phyloP scores from a whole-genome alignment of 2,797 vertebrate genomes.

The Fratercula arctica region DNA sequence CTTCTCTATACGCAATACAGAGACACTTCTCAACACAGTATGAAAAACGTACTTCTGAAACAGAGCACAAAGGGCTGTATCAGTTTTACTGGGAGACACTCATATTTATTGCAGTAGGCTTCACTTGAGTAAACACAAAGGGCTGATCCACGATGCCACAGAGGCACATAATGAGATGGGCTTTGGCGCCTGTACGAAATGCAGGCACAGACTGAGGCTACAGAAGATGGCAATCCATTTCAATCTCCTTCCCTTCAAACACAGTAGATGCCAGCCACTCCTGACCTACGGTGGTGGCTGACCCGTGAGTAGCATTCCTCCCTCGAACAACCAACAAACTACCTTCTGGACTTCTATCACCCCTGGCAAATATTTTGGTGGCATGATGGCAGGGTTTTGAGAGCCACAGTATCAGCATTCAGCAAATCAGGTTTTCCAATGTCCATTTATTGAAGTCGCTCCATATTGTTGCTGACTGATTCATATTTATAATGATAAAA shows the following conservation, averaged over 20 bases:
- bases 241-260: not conserved
- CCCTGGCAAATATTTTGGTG: not conserved
- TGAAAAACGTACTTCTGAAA: not conserved
- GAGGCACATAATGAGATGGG: not conserved
- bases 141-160: rapidly evolving
- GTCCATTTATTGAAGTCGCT: not conserved
- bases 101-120: not conserved
- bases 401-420: not conserved
- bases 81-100: not conserved
- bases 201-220: not conserved
- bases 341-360: not conserved
- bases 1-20: not conserved
- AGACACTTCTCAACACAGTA: not conserved
- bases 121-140: not conserved
- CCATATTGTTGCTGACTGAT: conserved; percentile 17
- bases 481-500: conserved; percentile 18
- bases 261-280: not conserved
- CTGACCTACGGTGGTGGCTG: not conserved
- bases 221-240: not conserved
- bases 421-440: not conserved
- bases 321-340: not conserved
- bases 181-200: not conserved
- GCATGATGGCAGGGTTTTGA: not conserved
- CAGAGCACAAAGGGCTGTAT: not conserved
- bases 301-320: rapidly evolving